Base-by-base conservation (phyloP, 2,888 invertebrate genomes). In the Gari tellinella region DNA sequence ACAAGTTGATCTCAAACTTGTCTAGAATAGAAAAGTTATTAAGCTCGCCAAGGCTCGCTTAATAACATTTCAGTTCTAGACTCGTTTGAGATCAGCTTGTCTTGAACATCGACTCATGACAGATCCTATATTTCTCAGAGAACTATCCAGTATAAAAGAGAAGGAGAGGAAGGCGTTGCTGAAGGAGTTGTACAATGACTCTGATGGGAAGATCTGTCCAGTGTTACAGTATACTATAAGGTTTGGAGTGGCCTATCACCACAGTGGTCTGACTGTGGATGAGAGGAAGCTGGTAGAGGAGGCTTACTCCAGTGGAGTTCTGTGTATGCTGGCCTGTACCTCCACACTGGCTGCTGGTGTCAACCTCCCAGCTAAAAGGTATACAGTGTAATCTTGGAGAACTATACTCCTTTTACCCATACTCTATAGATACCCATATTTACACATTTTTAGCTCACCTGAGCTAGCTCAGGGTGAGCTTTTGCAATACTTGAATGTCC, bases 261-360 rank as follows among this genome's bases (percentile, higher is more conserved):
- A 99, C 93, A 90, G 93, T 82, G 94, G 98, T 0, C 94, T 99
- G 49, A 97, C 97, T 2, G 94, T 94, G 8, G 98, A 97, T 88
- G 99, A 99, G 93, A 93, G 98, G 37, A 94, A 94, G 78, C 93
- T 97, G 58, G 93, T 99, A 17, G 98, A 99, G 91, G 96, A 92
- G 19, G 91, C 90, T 0, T 98, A 96, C 91, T 94, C 95, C 77
- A 93, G 94, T n/a, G 97, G 97, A 0, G 94, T 94, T n/a, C 92
- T 99, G 40, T 96, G 95, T 72, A 96, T 97, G 37, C 94, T 99
- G 78, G 97, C 97, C 90, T 98, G 98, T 90, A 99, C 99, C 0
- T 98, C 98, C 0, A 99, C 99, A 0, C 93, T 99, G 79, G 99
- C 99, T n/a, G 98, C 99, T 23, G 99, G 99, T 2, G 97, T 99